A percentile compares a stretch with the other conserved stretches of the same genome.
Evolutionary conservation across 2,888 invertebrate genomes (phyloP).

Genomic region (Oscheius sp.): DNA sequence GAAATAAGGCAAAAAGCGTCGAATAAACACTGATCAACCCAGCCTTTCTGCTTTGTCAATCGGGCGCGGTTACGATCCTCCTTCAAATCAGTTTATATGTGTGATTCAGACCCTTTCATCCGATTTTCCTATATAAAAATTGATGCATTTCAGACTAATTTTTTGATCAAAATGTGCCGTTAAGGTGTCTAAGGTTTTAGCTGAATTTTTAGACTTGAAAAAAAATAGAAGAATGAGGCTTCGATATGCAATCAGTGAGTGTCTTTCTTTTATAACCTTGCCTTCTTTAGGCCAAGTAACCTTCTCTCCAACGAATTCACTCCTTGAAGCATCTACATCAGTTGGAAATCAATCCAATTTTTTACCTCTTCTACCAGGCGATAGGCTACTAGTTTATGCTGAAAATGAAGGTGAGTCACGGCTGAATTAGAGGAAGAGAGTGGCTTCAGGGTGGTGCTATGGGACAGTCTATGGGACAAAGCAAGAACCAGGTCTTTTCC

Average conservation of each 20-base stretch:
- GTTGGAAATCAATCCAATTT: slow-evolving; percentile 18
- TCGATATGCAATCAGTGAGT: slow-evolving; percentile 17
- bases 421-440: not conserved
- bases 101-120: not conserved
- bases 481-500: slow-evolving; percentile 30
- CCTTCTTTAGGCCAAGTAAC: slow-evolving; percentile 6
- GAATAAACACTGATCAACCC: too few relatives aligned
- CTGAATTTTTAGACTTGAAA: not conserved
- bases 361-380: slow-evolving; percentile 32
- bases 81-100: slow-evolving; percentile 2
- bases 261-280: not conserved
- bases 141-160: not conserved
- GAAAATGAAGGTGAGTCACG: slow-evolving; percentile 34
- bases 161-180: not conserved
- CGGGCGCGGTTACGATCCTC: slow-evolving; percentile 4
- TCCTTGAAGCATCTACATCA: not conserved
- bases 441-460: slow-evolving; percentile 32
- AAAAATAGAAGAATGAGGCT: slow-evolving; percentile 2
- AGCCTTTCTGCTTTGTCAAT: too few relatives aligned
- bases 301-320: not conserved
- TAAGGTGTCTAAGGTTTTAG: not conserved
- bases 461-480: slow-evolving; percentile 20
- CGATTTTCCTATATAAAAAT: not conserved
- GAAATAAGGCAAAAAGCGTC: too few relatives aligned
- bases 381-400: slow-evolving; percentile 27